Evolutionary conservation across 1,140 invertebrate species (phyloP).

Genomic region (Drosophila ananassae): DNA sequence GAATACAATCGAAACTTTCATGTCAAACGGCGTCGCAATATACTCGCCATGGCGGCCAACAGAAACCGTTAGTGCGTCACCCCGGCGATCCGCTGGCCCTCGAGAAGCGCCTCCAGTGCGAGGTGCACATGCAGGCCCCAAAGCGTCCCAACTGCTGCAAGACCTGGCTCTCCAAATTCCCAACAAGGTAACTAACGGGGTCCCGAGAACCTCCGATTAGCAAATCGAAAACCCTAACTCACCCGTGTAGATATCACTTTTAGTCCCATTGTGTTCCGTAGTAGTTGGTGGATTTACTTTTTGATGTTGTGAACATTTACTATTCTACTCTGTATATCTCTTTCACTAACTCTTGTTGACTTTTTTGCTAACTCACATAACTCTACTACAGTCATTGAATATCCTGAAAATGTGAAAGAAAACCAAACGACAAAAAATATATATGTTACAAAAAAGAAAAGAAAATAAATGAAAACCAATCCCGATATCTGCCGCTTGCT

Average conservation of each 20-base stretch:
- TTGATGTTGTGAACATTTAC: slow-evolving; percentile 83
- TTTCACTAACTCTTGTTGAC: slow-evolving; percentile 66
- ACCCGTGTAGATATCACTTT: slow-evolving; percentile 35
- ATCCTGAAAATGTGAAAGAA: slow-evolving; percentile 40
- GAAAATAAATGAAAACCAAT: slow-evolving; percentile 44
- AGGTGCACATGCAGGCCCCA: slow-evolving; percentile 89
- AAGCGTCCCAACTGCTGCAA: slow-evolving; percentile 92
- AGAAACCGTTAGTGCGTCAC: slow-evolving; percentile 95
- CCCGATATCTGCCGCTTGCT: slow-evolving; percentile 70
- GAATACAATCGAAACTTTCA: slow-evolving; percentile 54
- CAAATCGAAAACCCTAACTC: slow-evolving; percentile 7
- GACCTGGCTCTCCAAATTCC: slow-evolving; percentile 97
- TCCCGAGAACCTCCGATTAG: slow-evolving; percentile 1
- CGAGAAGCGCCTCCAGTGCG: slow-evolving; percentile 94
- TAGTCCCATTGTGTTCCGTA: slow-evolving; percentile 57
- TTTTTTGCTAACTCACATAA: slow-evolving; percentile 62
- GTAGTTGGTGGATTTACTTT: slow-evolving; percentile 84
- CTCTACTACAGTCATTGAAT: slow-evolving; percentile 46
- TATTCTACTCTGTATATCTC: slow-evolving; percentile 61
- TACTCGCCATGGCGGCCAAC: slow-evolving; percentile 78
- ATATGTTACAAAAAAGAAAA: slow-evolving; percentile 14
- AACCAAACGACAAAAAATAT: not conserved
- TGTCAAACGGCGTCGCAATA: slow-evolving; percentile 81
- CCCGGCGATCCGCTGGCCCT: slow-evolving; percentile 89
- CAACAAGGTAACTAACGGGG: slow-evolving; percentile 84